Evolutionary conservation across 2,797 vertebrate genomes (phyloP), one percentile per base, ranked within the genome.

Genomic region (Picus viridis): DNA sequence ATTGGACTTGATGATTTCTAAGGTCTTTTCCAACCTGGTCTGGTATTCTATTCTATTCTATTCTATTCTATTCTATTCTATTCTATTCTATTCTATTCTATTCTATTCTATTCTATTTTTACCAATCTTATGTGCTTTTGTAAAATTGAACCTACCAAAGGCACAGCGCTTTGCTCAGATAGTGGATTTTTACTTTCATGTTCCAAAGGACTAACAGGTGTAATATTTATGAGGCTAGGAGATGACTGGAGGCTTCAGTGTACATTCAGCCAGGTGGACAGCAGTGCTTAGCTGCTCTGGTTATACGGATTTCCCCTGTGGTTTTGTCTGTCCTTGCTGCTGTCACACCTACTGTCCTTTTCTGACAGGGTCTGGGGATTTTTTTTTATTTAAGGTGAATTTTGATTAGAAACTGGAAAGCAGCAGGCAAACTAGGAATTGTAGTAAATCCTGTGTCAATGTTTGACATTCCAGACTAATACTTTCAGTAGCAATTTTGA

Each of bases 251-350:
- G 45, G 30, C 53, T 69, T 84, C 1, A 3, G 30, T 78, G 27
- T 7, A 2, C 6, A 6, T 43, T 91, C 20, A 81, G 27, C 74
- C 1, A 1, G 7, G 5, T 65, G 24, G 29, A 16, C 1, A 0
- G 69, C 69, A 16, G 20, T 57, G 49, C 47, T 43, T 57, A 70
- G 57, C 39, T 70, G 39, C 39, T 36, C 32, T 47, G 12, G 30
- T 41, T n/a, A 49, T 61, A 34, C 47, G 32, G 23, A 23, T 26
- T 8, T 86, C 53, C 49, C 43, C 43, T 32, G 13, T 2, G 2
- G 45, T 61, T 90, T 41, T 86, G 30, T 34, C 41, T 58, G 64
- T 70, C 43, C 54, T 68, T 76, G 59, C 61, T 78, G 61, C 2
- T 0, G 5, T 82, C 81, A 27, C 10, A 11, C 18, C 10, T 64